Evolutionary conservation across 2,888 invertebrate species (phyloP).

Genomic region (Drosophila melanosoma): DNA sequence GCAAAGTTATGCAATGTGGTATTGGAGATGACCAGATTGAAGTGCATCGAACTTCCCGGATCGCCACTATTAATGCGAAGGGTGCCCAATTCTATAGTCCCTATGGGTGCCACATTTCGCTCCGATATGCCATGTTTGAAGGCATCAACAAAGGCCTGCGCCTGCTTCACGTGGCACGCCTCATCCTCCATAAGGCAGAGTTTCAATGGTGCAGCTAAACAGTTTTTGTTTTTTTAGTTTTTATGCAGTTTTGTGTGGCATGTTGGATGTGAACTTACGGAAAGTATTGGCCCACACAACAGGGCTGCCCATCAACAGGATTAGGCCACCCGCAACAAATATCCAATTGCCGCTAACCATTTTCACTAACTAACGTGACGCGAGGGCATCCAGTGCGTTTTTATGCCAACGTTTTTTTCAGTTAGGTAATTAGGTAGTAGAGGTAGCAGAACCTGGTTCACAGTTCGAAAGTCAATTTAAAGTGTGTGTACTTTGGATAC

Average conservation of each 20-base stretch:
- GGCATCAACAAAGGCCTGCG: constrained; percentile 32
- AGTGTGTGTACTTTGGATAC: constrained; percentile 3
- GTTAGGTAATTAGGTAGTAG: neutral
- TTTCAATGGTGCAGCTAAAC: constrained; percentile 55
- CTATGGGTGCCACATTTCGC: constrained; percentile 43
- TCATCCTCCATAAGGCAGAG: constrained; percentile 66
- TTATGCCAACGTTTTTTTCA: constrained; percentile 25
- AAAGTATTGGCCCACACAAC: neutral
- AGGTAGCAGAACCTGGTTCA: constrained; percentile 3
- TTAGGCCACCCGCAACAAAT: neutral
- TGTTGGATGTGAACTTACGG: constrained; percentile 17
- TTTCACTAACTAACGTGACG: constrained; percentile 29
- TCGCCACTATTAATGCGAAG: constrained; percentile 55
- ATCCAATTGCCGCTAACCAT: constrained; percentile 20
- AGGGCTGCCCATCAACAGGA: neutral
- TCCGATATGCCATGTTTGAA: constrained; percentile 59
- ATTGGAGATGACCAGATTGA: constrained; percentile 63
- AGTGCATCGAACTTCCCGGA: constrained; percentile 48
- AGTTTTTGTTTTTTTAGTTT: neutral
- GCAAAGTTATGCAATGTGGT: constrained; percentile 55
- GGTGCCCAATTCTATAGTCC: constrained; percentile 53
- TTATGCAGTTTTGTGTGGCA: neutral
- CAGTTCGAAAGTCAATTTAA: neutral
- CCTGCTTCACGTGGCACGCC: constrained; percentile 54
- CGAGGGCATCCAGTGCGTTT: constrained; percentile 28